Base-by-base conservation (phyloP, 2,113 vertebrate genomes). In the Orycteropus afer region DNA sequence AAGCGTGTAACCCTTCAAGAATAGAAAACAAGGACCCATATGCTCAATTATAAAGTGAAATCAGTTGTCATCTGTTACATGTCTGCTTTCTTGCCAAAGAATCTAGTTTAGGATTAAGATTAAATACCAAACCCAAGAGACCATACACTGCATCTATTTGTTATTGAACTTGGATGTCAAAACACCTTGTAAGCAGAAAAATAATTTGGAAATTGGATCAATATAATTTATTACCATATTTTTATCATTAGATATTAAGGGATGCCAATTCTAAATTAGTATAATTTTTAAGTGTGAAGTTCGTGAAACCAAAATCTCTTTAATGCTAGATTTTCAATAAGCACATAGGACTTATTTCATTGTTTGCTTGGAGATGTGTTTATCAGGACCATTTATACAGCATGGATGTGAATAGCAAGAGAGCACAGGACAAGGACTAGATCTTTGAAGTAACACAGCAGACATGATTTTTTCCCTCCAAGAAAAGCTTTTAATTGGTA, bases 101-200 rank as follows among this genome's bases (percentile, higher is more conserved):
- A 90, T 79, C 73, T 89, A 90, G 71, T 85, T 96, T 83, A 91
- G 37, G 55, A 93, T 76, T 85, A 95, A 95, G 77, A 96, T 96
- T 92, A 85, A 95, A 61, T 96, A 49, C 55, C 81, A 92, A 47
- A 55, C 45, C 17, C 29, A 83, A 71, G 37, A 93, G 40, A 40
- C 57, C 23, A 74, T 13, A 82, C 5, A 11, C 22, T 57, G 45
- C 57, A 82, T 67, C 45, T 78, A 73, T 71, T 80, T 86, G 65
- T 73, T 69, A 34, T 69, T 90, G 42, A 96, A 90, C 2, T 45
- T 40, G 37, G 57, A 88, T 90, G 88, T 81, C 53, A 93, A 82
- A 96, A 86, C 42, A 93, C 29, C 10, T 74, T 84, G n/a, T 34
- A 89, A 93, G 22, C 42, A 81, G 55, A 73, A 91, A 42, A 40